Percentiles rank a stretch among this genome's conserved stretches.
Evolutionary conservation across 2,888 invertebrate genomes (phyloP).

Genomic region (Epistrophella euchroma): DNA sequence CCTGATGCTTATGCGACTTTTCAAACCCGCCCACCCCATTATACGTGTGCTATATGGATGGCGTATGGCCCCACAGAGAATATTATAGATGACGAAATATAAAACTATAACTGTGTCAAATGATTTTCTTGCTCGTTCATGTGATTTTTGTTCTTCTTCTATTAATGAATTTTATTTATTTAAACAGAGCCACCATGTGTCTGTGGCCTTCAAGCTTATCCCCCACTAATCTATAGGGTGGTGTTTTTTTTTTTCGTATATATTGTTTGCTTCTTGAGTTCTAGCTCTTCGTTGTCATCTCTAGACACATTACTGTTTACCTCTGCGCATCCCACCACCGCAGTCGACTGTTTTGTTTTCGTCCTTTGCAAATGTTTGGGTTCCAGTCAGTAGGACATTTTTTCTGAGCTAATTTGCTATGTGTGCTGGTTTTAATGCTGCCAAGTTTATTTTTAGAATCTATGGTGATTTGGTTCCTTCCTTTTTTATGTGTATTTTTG

Average conservation of each 20-base stretch:
- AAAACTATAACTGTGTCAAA: conserved; percentile 72
- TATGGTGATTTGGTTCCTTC: conserved; percentile 51
- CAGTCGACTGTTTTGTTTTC: neutral
- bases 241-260: conserved; percentile 14
- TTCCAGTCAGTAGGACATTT: conserved; percentile 18
- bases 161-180: conserved; percentile 23
- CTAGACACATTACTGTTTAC: conserved; percentile 14
- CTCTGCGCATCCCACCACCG: neutral
- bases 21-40: neutral
- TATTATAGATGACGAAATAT: conserved; percentile 40
- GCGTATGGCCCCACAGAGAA: conserved; percentile 27
- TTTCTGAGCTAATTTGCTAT: conserved; percentile 58
- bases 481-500: conserved; percentile 19
- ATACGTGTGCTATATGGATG: conserved; percentile 15
- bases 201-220: conserved; percentile 66
- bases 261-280: conserved; percentile 58
- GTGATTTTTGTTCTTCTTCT: conserved; percentile 9
- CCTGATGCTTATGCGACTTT: conserved; percentile 53
- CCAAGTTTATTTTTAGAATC: conserved; percentile 66
- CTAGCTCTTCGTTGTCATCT: conserved; percentile 52
- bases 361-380: conserved; percentile 35
- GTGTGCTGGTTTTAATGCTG: conserved; percentile 61
- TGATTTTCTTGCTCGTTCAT: conserved; percentile 51
- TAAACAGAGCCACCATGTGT: conserved; percentile 49
- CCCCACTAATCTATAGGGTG: conserved; percentile 50